Conservation (phyloP, 2,113 vertebrate genomes). For the Dasyprocta punctata region DNA sequence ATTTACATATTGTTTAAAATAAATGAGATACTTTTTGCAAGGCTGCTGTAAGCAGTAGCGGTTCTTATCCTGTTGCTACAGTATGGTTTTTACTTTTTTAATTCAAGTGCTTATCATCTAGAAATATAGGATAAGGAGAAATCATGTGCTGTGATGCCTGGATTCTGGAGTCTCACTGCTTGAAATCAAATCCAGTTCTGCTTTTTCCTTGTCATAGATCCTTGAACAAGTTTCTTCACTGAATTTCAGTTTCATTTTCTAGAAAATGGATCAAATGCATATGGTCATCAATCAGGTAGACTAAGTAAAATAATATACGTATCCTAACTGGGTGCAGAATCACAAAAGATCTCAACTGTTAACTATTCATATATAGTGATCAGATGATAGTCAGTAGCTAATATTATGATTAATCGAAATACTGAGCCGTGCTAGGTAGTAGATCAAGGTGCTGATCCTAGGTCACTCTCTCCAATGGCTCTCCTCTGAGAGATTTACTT, state of each 20-base stretch:
- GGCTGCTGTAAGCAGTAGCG: neutral
- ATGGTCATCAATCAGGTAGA: neutral
- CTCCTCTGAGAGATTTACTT: neutral
- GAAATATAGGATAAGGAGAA: neutral
- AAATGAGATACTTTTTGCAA: neutral
- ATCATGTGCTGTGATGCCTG: fast-evolving
- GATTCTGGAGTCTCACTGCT: neutral
- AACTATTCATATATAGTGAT: neutral
- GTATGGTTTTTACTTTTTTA: neutral
- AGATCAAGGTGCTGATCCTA: neutral
- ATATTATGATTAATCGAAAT: neutral
- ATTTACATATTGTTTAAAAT: slow-evolving; percentile 48
- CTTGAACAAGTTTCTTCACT: neutral
- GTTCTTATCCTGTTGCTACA: neutral
- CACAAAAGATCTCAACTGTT: neutral
- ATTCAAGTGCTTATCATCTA: neutral
- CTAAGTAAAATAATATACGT: neutral
- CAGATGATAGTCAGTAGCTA: neutral
- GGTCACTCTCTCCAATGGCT: neutral
- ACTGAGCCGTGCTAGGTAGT: neutral
- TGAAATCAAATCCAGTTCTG: neutral
- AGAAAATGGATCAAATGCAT: neutral
- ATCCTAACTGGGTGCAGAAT: neutral
- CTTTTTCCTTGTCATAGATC: neutral
- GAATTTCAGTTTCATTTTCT: neutral